Percentiles rank a stretch among this genome's conserved stretches.
Evolutionary conservation across 2,113 vertebrate genomes (phyloP).

Genomic region (Amazona vittata): DNA sequence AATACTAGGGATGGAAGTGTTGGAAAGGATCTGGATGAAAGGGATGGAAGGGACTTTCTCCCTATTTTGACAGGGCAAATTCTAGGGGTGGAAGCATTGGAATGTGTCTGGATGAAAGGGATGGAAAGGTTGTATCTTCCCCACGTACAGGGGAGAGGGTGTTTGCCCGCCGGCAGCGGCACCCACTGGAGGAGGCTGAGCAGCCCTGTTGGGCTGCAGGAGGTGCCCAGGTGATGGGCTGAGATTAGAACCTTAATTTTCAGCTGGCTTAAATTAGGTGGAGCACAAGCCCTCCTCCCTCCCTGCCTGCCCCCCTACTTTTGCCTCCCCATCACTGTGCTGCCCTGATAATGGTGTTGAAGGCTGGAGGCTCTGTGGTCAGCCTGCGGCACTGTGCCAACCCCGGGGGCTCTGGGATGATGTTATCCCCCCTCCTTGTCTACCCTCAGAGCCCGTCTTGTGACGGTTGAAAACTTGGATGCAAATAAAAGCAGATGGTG

Average conservation of each 20-base stretch:
- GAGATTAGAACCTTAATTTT: background rate
- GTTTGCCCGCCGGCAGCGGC: background rate
- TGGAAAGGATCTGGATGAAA: too few relatives aligned
- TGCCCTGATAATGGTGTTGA: background rate
- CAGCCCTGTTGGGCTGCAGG: background rate
- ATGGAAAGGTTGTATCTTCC: background rate
- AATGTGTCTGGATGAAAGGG: fast-evolving
- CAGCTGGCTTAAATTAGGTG: background rate
- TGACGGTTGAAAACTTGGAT: background rate
- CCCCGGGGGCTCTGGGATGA: fast-evolving
- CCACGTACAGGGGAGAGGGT: fast-evolving
- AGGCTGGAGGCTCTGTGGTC: background rate
- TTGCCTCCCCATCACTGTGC: background rate
- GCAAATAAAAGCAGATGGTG: slow-evolving; percentile 32
- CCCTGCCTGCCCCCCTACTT: background rate
- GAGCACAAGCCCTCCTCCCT: background rate
- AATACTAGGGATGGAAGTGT: background rate
- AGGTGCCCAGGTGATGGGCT: background rate
- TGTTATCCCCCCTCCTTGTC: fast-evolving
- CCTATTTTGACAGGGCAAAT: background rate
- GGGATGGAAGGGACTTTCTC: background rate
- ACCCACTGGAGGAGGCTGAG: background rate
- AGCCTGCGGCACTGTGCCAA: background rate
- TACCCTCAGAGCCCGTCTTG: background rate
- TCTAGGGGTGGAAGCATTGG: background rate